Percentiles rank a stretch among this genome's conserved stretches.
Conservation (phyloP, 2,888 invertebrate genomes). For the Julus scandinavius region DNA sequence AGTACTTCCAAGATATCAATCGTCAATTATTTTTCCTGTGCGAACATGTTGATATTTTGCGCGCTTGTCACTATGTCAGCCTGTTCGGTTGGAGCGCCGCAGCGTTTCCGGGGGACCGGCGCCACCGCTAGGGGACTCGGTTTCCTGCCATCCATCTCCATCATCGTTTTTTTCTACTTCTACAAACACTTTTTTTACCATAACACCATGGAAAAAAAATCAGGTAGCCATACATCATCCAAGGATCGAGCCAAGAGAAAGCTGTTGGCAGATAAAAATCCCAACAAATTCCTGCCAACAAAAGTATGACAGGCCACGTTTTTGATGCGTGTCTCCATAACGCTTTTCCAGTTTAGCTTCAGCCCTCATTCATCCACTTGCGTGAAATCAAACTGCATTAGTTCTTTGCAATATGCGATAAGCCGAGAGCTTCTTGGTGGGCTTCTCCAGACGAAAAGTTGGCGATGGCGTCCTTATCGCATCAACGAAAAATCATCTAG, state of each 20-base stretch:
- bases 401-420: background rate
- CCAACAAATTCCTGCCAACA: slow-evolving; percentile 11
- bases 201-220: slow-evolving; percentile 1
- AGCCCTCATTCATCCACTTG: background rate
- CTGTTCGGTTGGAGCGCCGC: too few species aligned
- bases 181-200: background rate
- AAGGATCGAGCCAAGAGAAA: slow-evolving; percentile 3
- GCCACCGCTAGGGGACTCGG: background rate
- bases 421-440: background rate
- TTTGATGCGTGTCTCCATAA: background rate
- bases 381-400: background rate
- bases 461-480: background rate
- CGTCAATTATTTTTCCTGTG: too few species aligned
- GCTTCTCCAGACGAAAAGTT: too few species aligned
- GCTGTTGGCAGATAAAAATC: slow-evolving; percentile 33
- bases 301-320: background rate
- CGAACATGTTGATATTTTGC: too few species aligned
- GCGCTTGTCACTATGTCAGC: too few species aligned
- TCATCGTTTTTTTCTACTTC: background rate
- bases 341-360: too few species aligned
- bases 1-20: too few species aligned
- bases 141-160: background rate
- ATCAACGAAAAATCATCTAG: background rate
- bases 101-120: too few species aligned
- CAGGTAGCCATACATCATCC: slow-evolving; percentile 33